Percentiles rank a stretch among this genome's conserved stretches.
These are phyloP conservation scores for Diarsia rubi DNA, from an alignment of 2,888 invertebrate species.

Conservation along the genomic window DNA sequence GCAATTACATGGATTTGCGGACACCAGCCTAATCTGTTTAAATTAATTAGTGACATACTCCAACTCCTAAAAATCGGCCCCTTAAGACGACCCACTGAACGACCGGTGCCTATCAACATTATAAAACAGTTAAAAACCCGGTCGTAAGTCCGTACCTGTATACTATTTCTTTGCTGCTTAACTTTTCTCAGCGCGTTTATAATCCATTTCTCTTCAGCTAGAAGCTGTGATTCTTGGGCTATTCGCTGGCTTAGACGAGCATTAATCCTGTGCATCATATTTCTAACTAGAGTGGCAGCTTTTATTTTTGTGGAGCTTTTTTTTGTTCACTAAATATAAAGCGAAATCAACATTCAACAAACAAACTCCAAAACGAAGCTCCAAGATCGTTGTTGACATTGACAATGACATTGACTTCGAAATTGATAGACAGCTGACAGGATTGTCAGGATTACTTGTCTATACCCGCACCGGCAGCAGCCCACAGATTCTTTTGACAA, in stretches of 20 bases:
- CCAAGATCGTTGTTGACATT: neutral
- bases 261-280: slow-evolving; percentile 50
- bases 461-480: too few species aligned
- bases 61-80: too few species aligned
- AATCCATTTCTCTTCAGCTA: slow-evolving; percentile 84
- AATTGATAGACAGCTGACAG: neutral
- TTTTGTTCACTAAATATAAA: neutral
- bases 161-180: slow-evolving; percentile 79
- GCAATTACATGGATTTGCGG: neutral
- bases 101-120: neutral
- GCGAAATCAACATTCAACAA: too few species aligned
- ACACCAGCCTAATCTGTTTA: neutral
- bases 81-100: too few species aligned
- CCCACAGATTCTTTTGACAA: neutral
- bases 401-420: neutral
- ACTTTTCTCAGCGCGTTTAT: slow-evolving; percentile 76
- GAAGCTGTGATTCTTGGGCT: slow-evolving; percentile 80
- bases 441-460: too few species aligned
- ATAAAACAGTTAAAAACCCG: neutral
- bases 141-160: slow-evolving; percentile 71
- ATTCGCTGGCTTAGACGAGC: slow-evolving; percentile 68
- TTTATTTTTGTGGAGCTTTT: too few species aligned
- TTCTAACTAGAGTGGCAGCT: neutral
- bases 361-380: neutral
- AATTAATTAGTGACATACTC: neutral